Conservation (phyloP, 2,797 vertebrate species). For the Betta splendens region DNA sequence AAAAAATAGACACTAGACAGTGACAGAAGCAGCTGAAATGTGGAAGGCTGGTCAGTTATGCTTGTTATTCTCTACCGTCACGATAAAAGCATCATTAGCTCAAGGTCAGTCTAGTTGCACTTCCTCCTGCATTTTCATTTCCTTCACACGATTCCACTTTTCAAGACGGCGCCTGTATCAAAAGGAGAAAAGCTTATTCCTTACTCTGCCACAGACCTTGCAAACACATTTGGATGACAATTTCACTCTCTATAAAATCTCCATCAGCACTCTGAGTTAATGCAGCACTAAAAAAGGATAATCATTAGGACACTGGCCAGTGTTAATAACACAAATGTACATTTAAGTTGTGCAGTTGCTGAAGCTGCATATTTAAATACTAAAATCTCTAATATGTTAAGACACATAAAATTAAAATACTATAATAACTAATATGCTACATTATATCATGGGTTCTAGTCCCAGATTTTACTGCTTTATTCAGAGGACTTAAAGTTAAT, state of each 20-base stretch:
- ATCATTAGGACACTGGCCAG: slow-evolving; percentile 12
- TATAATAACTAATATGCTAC: no score
- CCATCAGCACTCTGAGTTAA: slow-evolving; percentile 14
- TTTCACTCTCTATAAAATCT: slow-evolving; percentile 27
- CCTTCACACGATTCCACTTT: slow-evolving; percentile 16
- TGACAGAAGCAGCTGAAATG: slow-evolving; percentile 28
- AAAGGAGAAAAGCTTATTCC: slow-evolving; percentile 32
- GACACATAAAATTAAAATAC: no score
- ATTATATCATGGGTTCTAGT: no score
- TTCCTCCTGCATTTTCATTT: slow-evolving; percentile 39
- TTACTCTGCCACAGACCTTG: slow-evolving; percentile 26
- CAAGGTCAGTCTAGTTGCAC: slow-evolving; percentile 50
- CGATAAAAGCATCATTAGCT: slow-evolving; percentile 56
- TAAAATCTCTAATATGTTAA: background rate
- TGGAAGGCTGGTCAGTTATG: slow-evolving; percentile 33
- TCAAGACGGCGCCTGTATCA: slow-evolving; percentile 11
- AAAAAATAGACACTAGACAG: no score
- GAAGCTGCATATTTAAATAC: background rate
- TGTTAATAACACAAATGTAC: slow-evolving; percentile 3
- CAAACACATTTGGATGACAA: slow-evolving; percentile 38
- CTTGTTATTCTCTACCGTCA: slow-evolving; percentile 26
- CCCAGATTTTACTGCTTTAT: no score
- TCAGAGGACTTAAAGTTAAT: no score
- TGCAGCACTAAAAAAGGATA: slow-evolving; percentile 27
- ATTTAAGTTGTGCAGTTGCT: background rate